Base-by-base conservation (phyloP, 2,113 vertebrate genomes). In the Electrona antarctica region DNA sequence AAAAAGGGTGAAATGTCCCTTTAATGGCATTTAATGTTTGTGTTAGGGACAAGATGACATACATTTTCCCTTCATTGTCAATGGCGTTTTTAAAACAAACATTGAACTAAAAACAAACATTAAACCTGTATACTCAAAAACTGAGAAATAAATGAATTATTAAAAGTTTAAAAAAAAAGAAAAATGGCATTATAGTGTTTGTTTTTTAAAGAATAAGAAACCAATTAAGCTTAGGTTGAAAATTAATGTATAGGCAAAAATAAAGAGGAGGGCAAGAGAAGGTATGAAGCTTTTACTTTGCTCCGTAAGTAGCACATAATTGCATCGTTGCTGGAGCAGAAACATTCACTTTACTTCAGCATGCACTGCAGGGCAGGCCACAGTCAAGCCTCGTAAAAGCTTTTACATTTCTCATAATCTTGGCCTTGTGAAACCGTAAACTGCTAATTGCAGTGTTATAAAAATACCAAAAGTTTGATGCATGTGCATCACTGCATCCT, bases 391-490 rank as follows among this genome's bases (percentile, higher is more conserved):
- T 71, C 60, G 62, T 78, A 80, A 80, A 82, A 69, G 33, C 57
- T 63, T 41, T 78, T 67, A 73, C 77, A 68, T 80, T 33, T 76
- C 65, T 70, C 83, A 77, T 77, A 73, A 69, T 70, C 41, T 51
- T 15, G 13, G 62, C 10, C 10, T 69, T 45, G 64, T 65, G 9
- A 80, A 84, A 76, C 69, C 63, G 68, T 82, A 76, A 84, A 84
- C 56, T 74, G 64, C 80, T 81, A 87, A 85, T 78, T 83, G 63
- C 77, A 60, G 47, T 2, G 46, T 12, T 69, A 54, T 83, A 78
- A 75, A 84, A 84, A 78, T 73, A 71, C 74, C 64, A 57, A 61
- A 72, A 64, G 67, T 70, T 28, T 62, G 71, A 51, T 60, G n/a
- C 2, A 77, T 54, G 67, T 72, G 50, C 21, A 21, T 21, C 21